Percentiles rank a stretch among this genome's conserved stretches.
These are phyloP conservation scores for Brachypodius melanocephalos DNA, from an alignment of 2,113 vertebrate genomes.

Conservation along the genomic window DNA sequence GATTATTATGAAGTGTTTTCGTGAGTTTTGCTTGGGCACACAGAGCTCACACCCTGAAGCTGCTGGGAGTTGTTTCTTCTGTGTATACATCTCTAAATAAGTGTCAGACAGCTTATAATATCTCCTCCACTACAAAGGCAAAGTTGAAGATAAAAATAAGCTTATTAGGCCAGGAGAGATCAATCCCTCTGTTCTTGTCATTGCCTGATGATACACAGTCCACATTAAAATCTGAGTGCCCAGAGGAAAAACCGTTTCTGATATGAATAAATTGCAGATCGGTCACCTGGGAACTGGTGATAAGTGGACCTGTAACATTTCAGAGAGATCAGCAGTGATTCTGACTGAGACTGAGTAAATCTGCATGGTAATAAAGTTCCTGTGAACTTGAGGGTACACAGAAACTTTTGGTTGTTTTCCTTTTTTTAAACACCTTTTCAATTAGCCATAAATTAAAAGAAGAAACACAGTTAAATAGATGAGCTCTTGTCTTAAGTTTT, in stretches of 20 bases:
- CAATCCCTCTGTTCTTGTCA: constrained; percentile 15
- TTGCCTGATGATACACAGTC: background rate
- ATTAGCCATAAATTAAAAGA: background rate
- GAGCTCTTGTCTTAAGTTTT: background rate
- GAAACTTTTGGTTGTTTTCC: background rate
- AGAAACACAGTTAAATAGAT: background rate
- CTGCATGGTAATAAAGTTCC: background rate
- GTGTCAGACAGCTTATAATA: constrained; percentile 9
- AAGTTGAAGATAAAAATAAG: constrained; percentile 29
- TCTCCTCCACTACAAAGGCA: background rate
- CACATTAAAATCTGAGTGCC: background rate
- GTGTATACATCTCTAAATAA: background rate
- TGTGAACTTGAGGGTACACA: background rate
- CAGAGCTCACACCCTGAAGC: background rate
- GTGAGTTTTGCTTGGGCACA: background rate
- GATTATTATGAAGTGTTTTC: background rate
- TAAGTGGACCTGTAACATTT: background rate
- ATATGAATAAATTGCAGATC: background rate
- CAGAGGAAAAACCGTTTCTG: background rate
- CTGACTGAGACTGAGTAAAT: background rate
- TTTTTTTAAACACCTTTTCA: background rate
- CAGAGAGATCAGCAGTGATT: background rate
- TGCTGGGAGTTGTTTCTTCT: background rate
- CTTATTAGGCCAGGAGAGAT: background rate
- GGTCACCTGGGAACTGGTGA: background rate